phyloP scores from a whole-genome alignment of 53 echinoderm and acorn worm genomes.

The Echinarachnius parma region DNA sequence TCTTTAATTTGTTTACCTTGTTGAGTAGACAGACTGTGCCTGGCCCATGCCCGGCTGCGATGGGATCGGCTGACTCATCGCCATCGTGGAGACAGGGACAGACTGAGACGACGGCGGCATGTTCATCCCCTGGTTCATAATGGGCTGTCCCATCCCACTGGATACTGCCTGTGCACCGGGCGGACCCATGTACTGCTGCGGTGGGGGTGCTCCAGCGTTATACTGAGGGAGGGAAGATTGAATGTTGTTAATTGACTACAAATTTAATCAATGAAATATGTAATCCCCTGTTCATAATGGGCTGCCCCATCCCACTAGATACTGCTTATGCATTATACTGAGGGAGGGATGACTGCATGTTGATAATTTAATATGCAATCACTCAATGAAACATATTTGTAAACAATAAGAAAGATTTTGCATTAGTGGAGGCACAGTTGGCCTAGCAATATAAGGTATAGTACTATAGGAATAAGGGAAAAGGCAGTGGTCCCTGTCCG shows the following conservation, averaged over 20 bases:
- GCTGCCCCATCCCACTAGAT: conserved; percentile 8
- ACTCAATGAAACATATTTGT: too few species aligned
- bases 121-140: conserved; percentile 34
- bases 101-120: conserved; percentile 47
- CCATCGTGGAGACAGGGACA: conserved; percentile 41
- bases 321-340: conserved; percentile 36
- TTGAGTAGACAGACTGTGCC: conserved; percentile 37
- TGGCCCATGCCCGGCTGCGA: conserved; percentile 47
- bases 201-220: conserved; percentile 46
- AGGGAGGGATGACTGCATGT: neutral
- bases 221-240: conserved; percentile 32
- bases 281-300: conserved; percentile 27
- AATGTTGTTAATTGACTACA: too few species aligned
- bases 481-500: too few species aligned
- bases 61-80: conserved; percentile 36
- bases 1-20: too few species aligned
- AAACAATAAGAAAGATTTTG: too few species aligned
- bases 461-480: too few species aligned
- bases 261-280: too few species aligned
- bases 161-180: neutral
- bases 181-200: conserved; percentile 47
- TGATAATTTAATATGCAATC: too few species aligned
- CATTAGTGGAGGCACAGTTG: too few species aligned
- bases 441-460: too few species aligned
- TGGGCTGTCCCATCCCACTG: conserved; percentile 12